Percentiles rank a stretch among this genome's conserved stretches.
Conservation (phyloP, 2,113 vertebrate species). For the Megaleporinus macrocephalus region DNA sequence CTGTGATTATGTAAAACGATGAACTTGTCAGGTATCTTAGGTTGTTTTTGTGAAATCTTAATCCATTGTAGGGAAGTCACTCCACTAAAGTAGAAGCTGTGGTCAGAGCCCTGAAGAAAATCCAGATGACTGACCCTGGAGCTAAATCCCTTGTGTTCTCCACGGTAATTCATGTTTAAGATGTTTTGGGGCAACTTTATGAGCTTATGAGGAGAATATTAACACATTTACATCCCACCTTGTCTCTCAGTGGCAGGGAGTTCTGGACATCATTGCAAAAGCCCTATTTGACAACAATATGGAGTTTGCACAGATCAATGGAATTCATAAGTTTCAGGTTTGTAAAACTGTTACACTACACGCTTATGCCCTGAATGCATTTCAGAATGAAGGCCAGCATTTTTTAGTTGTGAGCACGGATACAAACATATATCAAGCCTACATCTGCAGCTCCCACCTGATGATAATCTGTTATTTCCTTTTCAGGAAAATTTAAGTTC, state of each 20-base stretch:
- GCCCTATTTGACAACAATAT: conserved; percentile 95
- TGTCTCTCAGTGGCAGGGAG: conserved; percentile 89
- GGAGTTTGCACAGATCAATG: conserved; percentile 96
- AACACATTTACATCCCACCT: conserved; percentile 17
- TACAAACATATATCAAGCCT: not conserved
- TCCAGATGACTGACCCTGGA: conserved; percentile 86
- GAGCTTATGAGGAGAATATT: conserved; percentile 33
- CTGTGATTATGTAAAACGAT: not conserved
- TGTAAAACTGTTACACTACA: not conserved
- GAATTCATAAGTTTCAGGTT: conserved; percentile 97
- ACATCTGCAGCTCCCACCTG: not conserved
- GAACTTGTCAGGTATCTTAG: not conserved
- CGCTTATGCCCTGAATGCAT: not conserved
- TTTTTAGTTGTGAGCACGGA: not conserved
- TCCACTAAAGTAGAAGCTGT: conserved; percentile 99
- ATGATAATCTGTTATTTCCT: not conserved
- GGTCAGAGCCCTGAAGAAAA: conserved; percentile 92
- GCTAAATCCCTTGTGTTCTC: conserved; percentile 98
- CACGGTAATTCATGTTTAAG: conserved; percentile 79
- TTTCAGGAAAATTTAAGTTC: conserved; percentile 94
- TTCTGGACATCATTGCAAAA: conserved; percentile 98
- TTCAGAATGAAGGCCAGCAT: not conserved
- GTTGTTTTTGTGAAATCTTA: conserved; percentile 6
- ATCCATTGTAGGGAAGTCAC: conserved; percentile 89
- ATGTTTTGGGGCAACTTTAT: not conserved